Percentiles rank a stretch among this genome's conserved stretches.
Conservation (phyloP, 1,140 invertebrate species). For the Euborellia annulipes region DNA sequence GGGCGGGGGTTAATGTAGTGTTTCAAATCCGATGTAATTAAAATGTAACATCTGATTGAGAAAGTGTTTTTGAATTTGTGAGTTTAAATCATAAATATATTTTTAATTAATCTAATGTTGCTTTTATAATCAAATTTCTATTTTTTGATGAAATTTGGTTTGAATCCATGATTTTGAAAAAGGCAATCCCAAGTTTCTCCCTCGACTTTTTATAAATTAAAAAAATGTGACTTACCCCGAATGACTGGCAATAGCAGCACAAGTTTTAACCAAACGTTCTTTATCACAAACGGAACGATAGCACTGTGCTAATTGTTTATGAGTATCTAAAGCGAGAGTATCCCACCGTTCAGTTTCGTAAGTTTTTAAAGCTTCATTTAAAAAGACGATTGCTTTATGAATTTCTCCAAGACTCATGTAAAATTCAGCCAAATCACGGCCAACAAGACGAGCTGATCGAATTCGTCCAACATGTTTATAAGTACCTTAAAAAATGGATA, state of each 20-base stretch:
- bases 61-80: too few species aligned
- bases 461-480: slow-evolving; percentile 88
- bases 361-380: slow-evolving; percentile 69
- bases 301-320: slow-evolving; percentile 69
- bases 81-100: too few species aligned
- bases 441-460: slow-evolving; percentile 70
- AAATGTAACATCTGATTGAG: too few species aligned
- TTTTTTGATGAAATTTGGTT: too few species aligned
- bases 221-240: slow-evolving; percentile 50
- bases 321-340: slow-evolving; percentile 60
- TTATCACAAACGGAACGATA: slow-evolving; percentile 62
- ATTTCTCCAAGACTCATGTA: slow-evolving; percentile 75
- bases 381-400: slow-evolving; percentile 74
- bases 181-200: too few species aligned
- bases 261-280: slow-evolving; percentile 43
- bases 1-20: too few species aligned
- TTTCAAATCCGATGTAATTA: too few species aligned
- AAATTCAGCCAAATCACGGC: slow-evolving; percentile 75
- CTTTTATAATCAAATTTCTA: too few species aligned
- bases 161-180: too few species aligned
- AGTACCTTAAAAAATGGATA: slow-evolving; percentile 39
- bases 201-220: too few species aligned
- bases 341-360: slow-evolving; percentile 78
- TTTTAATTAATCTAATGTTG: too few species aligned
- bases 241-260: slow-evolving; percentile 58